Evolutionary conservation across 2,888 invertebrate genomes (phyloP), one percentile per base, ranked within the genome.

Genomic region (Dichetophora obliterata): DNA sequence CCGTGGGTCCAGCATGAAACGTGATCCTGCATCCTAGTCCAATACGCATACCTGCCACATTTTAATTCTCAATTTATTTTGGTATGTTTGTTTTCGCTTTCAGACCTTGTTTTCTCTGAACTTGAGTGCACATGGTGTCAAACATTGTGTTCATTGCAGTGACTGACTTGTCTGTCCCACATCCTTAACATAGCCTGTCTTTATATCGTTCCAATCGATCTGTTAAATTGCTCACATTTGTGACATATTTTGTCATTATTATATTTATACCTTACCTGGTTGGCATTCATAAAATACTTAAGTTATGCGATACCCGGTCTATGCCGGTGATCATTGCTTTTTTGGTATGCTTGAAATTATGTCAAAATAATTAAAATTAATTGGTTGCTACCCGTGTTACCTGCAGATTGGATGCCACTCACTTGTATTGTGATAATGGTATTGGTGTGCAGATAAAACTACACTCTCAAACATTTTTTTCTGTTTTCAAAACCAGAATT

Each of bases 221-320:
- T 52, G 9, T 19, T 71, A 50, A 48, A 63, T 48, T 34, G n/a
- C 27, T n/a, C 61, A 63, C 50, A 66, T 74, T 65, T 52, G 65
- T 74, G 74, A 74, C 74, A 74, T 74, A 43, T 74, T 74, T 74
- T 50, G 52, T 54, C 52, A 74, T 74, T 66, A 74, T 37, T 66
- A 66, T 74, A 52, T 65, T 65, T 65, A 74, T 74, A 22, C 74
- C 52, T 66, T 37, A 11, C 50, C 6, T 9, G 19, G 16, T 24
- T 9, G 22, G 16, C 16, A 27, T n/a, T 19, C 31, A 9, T 24
- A 43, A 27, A 24, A 43, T 31, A 63, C 22, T 24, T 43, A 24
- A 16, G 61, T 72, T 34, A 19, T 48, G 61, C 8, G 48, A 43
- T 61, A 65, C n/a, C 65, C 31, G 9, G 43, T 22, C 11, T 65